Evolutionary conservation across 2,888 invertebrate species (phyloP).

Genomic region (Sympetrum striolatum): DNA sequence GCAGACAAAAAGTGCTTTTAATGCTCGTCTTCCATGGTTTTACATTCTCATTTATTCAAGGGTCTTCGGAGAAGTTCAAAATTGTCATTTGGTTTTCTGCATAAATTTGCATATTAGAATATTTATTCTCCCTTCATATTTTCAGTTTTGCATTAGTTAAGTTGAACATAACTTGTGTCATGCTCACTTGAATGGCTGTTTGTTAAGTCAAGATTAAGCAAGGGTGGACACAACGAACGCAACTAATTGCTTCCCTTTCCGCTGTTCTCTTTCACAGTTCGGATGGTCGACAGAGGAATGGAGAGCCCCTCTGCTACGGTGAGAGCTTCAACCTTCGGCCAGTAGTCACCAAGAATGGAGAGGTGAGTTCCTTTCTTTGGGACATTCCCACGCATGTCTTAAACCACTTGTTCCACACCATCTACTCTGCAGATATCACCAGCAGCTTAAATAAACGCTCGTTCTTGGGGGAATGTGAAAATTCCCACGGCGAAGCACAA

Average conservation of each 20-base stretch:
- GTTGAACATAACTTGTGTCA: too few species aligned
- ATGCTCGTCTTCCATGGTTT: too few species aligned
- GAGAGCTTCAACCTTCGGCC: constrained; percentile 56
- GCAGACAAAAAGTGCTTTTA: too few species aligned
- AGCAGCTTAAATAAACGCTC: not conserved
- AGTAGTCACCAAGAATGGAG: constrained; percentile 20
- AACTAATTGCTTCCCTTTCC: constrained; percentile 55
- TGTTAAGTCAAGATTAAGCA: not conserved
- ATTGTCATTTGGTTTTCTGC: too few species aligned
- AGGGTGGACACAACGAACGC: not conserved
- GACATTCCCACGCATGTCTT: not conserved
- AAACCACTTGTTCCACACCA: not conserved
- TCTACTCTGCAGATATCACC: constrained; percentile 2
- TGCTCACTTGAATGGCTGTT: not conserved
- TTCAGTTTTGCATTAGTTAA: too few species aligned
- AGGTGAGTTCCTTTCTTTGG: constrained; percentile 17
- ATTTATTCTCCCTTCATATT: too few species aligned
- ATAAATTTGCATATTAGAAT: too few species aligned
- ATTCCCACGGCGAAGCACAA: not conserved
- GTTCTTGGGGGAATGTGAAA: not conserved
- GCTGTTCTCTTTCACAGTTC: constrained; percentile 41
- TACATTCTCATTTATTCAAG: too few species aligned
- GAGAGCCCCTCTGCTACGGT: constrained; percentile 62
- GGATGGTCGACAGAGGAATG: constrained; percentile 48
- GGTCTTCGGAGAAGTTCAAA: too few species aligned